Percentiles rank a stretch among this genome's conserved stretches.
phyloP scores from a whole-genome alignment of 2,113 vertebrate species.

The Burhinus bistriatus region DNA sequence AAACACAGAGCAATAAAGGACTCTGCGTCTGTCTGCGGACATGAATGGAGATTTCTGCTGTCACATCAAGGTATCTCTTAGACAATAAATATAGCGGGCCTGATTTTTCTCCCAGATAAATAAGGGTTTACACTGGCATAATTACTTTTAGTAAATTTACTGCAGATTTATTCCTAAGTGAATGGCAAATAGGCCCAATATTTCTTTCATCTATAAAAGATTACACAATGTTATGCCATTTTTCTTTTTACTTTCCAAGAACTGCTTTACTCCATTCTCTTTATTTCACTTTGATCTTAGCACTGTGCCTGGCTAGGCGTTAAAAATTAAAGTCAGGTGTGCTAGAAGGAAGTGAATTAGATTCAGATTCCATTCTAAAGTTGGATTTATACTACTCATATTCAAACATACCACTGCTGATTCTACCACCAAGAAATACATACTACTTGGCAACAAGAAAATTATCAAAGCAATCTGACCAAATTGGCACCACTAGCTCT shows the following conservation, averaged over 20 bases:
- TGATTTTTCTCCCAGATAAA: background rate
- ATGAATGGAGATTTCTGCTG: background rate
- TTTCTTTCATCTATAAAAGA: constrained; percentile 6
- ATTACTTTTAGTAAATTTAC: constrained; percentile 2
- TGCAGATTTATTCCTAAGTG: background rate
- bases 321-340: constrained; percentile 66
- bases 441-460: constrained; percentile 42
- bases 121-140: background rate
- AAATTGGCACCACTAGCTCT: constrained; percentile 33
- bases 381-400: constrained; percentile 3
- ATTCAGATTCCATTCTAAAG: constrained; percentile 54
- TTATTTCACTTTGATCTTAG: constrained; percentile 51
- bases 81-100: background rate
- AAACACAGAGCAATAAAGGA: background rate
- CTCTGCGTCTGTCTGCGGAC: background rate
- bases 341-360: constrained; percentile 40
- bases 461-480: constrained; percentile 60
- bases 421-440: constrained; percentile 48
- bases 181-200: background rate
- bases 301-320: background rate
- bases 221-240: background rate
- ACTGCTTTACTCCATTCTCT: background rate
- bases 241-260: constrained; percentile 33
- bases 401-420: constrained; percentile 26
- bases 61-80: background rate